Evolutionary conservation across 1,140 invertebrate genomes (phyloP), one percentile per base, ranked within the genome.

Genomic region (Laodelphax striatellus): DNA sequence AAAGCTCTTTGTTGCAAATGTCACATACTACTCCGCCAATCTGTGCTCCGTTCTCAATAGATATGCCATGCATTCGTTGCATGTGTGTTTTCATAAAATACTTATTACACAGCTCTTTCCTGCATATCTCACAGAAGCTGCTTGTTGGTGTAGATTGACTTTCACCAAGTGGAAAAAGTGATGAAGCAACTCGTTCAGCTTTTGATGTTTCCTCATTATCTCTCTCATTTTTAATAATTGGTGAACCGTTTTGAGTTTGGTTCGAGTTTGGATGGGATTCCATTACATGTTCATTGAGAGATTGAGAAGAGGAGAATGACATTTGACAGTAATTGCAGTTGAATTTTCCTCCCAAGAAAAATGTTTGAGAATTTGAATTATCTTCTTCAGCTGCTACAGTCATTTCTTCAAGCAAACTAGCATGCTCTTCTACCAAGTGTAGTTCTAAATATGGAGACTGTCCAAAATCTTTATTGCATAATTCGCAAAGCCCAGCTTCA

Each of bases 81-180:
- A 99, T 99, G 76, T 99, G 97, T 0, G 95, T 98, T 71, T 97
- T 94, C 86, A 99, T 94, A 72, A 99, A 99, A 70, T 99, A 99
- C 73, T 99, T 99, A 77, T 99, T 99, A 76, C 97, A 99, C 34
- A 98, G 74, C 73, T 98, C 95, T 77, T 99, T 99, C 75, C 98
- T 98, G 75, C 97, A 99, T 61, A 99, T 96, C 71, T 98, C 94
- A 74, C 97, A 99, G 69, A 94, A 97, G 68, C 94, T 94, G 52
- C 86, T 89, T 0, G 83, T 85, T 0, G 79, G 86, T 13, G 84
- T 80, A 8, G 46, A 10, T 50, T 50, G 46, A 50, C 16, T 50
- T 50, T 50, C 46, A 5, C 16, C 46, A 2, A 22, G 9, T 19
- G 46, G 16, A 50, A 19, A 50, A 3, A 57, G 50, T 31, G 44